These are phyloP conservation scores for Cyrtodaria siliqua DNA, from an alignment of 2,888 invertebrate genomes.

Conservation along the genomic window DNA sequence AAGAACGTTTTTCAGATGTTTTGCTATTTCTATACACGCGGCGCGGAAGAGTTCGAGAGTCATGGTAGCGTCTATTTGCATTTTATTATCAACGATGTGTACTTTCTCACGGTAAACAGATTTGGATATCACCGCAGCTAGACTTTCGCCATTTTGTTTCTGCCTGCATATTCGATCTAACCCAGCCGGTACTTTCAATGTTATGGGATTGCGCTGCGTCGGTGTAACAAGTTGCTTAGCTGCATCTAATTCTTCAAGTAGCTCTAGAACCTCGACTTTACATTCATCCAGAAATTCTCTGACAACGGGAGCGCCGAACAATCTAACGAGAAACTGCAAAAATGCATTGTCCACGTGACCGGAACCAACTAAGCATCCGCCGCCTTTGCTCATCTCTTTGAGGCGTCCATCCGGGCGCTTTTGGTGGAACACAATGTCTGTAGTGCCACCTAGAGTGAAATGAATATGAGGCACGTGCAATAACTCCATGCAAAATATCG, in stretches of 20 bases:
- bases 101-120: slow-evolving; percentile 55
- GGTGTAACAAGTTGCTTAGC: slow-evolving; percentile 36
- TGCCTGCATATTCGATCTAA: slow-evolving; percentile 52
- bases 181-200: slow-evolving; percentile 41
- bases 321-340: slow-evolving; percentile 53
- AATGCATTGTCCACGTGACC: slow-evolving; percentile 60
- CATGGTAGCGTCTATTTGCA: slow-evolving; percentile 45
- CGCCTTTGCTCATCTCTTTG: slow-evolving; percentile 56
- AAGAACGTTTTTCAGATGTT: slow-evolving; percentile 38
- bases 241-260: slow-evolving; percentile 45
- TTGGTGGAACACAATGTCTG: slow-evolving; percentile 54
- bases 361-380: slow-evolving; percentile 50
- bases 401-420: slow-evolving; percentile 47
- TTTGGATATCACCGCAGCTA: slow-evolving; percentile 34
- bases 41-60: slow-evolving; percentile 49
- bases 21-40: slow-evolving; percentile 48
- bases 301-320: slow-evolving; percentile 54
- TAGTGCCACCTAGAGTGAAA: slow-evolving; percentile 44
- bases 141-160: slow-evolving; percentile 50
- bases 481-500: too few species aligned
- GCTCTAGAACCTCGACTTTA: slow-evolving; percentile 49
- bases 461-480: too few species aligned
- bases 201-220: slow-evolving; percentile 14
- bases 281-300: slow-evolving; percentile 59
- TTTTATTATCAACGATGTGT: slow-evolving; percentile 48